Evolutionary conservation across 2,888 invertebrate genomes (phyloP).

Genomic region (Torymus aiolomorphi): DNA sequence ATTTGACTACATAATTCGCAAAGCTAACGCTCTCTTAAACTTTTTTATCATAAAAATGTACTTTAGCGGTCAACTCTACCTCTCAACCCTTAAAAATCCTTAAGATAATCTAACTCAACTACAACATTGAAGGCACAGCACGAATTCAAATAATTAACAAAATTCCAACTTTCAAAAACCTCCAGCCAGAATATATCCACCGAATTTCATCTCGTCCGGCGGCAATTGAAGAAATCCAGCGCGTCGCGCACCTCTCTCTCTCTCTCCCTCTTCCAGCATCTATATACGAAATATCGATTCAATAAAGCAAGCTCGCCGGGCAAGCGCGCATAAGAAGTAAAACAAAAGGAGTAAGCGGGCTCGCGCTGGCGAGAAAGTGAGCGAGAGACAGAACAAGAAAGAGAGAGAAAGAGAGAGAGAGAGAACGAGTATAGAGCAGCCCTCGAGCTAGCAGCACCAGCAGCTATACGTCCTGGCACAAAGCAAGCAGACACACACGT

Average conservation of each 20-base stretch:
- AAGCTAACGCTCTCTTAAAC: too few species aligned
- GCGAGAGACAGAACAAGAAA: not conserved
- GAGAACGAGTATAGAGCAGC: not conserved
- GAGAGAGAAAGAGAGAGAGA: not conserved
- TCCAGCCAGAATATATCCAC: too few species aligned
- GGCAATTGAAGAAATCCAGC: conserved; percentile 27
- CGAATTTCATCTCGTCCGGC: conserved; percentile 18
- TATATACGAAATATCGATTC: conserved; percentile 37
- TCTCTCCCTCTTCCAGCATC: not conserved
- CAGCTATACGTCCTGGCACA: conserved; percentile 2
- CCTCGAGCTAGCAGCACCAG: not conserved
- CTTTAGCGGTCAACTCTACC: too few species aligned
- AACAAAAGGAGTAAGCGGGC: conserved; percentile 18
- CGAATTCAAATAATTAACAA: too few species aligned
- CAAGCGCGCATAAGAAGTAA: conserved; percentile 19
- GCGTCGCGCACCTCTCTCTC: not conserved
- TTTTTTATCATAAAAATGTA: too few species aligned
- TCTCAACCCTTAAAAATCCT: too few species aligned
- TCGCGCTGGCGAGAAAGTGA: not conserved
- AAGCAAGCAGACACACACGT: not conserved
- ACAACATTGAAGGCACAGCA: too few species aligned
- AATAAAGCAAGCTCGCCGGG: conserved; percentile 17
- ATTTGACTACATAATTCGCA: too few species aligned
- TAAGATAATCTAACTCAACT: too few species aligned
- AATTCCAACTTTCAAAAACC: too few species aligned